Conservation (phyloP, 2,888 invertebrate species). For the Drosophila pegasa region DNA sequence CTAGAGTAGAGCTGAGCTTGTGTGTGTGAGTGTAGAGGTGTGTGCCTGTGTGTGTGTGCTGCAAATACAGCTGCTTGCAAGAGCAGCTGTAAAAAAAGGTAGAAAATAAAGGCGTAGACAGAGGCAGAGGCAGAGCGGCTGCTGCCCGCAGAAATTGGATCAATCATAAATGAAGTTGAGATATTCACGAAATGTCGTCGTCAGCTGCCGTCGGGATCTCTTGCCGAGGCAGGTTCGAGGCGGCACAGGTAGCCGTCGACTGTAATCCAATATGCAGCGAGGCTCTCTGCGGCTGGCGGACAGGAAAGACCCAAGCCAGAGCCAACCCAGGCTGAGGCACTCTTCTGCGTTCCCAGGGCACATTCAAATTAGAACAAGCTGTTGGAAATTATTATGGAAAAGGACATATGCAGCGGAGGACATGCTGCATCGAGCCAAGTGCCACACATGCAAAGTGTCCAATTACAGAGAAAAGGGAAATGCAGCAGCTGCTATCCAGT, state of each 20-base stretch:
- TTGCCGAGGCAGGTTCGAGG: constrained; percentile 58
- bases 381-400: constrained; percentile 65
- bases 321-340: too few relatives aligned
- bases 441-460: constrained; percentile 68
- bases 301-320: too few relatives aligned
- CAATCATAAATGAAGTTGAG: constrained; percentile 57
- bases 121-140: constrained; percentile 26
- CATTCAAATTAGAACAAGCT: constrained; percentile 64
- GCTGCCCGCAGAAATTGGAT: constrained; percentile 82
- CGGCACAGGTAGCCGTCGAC: constrained; percentile 37
- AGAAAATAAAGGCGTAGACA: constrained; percentile 8
- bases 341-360: constrained; percentile 56
- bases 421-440: constrained; percentile 46
- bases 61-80: constrained; percentile 62
- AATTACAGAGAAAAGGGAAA: constrained; percentile 55
- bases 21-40: background rate
- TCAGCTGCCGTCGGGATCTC: constrained; percentile 25
- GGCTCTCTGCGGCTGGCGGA: constrained; percentile 32
- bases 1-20: background rate
- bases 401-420: background rate
- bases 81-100: constrained; percentile 27
- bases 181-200: constrained; percentile 42
- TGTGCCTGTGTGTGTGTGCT: constrained; percentile 17
- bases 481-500: constrained; percentile 64
- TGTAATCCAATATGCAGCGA: constrained; percentile 62